Base-by-base conservation (phyloP, 2,888 invertebrate species). In the Epinotia brunnichana region DNA sequence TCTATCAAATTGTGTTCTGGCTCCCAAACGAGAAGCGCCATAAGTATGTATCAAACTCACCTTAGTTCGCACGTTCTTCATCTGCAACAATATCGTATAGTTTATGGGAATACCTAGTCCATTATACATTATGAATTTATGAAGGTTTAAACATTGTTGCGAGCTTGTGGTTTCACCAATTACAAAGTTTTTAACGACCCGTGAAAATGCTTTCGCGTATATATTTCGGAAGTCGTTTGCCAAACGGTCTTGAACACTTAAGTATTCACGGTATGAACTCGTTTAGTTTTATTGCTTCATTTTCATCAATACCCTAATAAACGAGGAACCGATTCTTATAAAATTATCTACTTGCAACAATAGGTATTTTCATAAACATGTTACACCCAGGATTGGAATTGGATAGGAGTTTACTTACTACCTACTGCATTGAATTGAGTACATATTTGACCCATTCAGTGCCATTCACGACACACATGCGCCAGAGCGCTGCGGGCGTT, bases 151-250 rank as follows among this genome's bases (percentile, higher is more conserved):
- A 85, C 80, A 81, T 80, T 84, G 83, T 83, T 79, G 80, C 78
- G 73, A 75, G 77, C 80, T 84, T 76, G 77, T 76, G 76, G 79
- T 79, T 78, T 77, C 76, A 73, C 78, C 79, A 83, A 85, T 83
- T 86, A 88, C 85, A 85, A 80, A 84, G 85, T 87, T 83, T 84
- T 84, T 85, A 83, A 87, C 82, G 85, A 83, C 77, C 79, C 80
- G 77, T 79, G 76, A 24, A 66, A 69, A 61, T 67, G 39, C 67
- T 57, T 73, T 62, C 29, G 69, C 73, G 78, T 76, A 74, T 74
- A 53, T 39, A 56, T 56, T 17, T 64, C 54, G 48, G 41, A 67
- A 68, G 41, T 39, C 39, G 29, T 72, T 74, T 60, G 48, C 41
- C 17, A 70, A 67, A 74, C 29, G 63, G n/a, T 51, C 41, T 51